A percentile compares a stretch with the other conserved stretches of the same genome.
These are phyloP conservation scores for Leptodirus hochenwartii DNA, from an alignment of 2,888 invertebrate species.

Conservation along the genomic window DNA sequence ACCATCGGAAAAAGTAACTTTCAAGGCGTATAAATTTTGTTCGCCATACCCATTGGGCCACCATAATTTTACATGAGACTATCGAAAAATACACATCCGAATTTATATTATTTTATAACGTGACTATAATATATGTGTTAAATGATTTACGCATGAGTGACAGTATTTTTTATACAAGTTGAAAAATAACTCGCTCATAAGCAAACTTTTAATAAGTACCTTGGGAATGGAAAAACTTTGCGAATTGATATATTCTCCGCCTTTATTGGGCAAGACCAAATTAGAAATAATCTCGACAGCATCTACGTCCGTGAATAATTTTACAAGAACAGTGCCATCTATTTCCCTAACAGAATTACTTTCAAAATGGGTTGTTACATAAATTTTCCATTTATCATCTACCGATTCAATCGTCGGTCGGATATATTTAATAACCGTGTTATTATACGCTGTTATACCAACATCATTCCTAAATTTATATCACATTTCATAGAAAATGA, in stretches of 20 bases:
- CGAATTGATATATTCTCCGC: too few relatives aligned
- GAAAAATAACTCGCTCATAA: too few relatives aligned
- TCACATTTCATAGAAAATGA: not conserved
- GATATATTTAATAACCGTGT: slow-evolving; percentile 42
- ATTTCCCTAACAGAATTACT: slow-evolving; percentile 13
- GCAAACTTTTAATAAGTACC: too few relatives aligned
- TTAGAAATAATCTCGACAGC: slow-evolving; percentile 11
- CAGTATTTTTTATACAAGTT: too few relatives aligned
- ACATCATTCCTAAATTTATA: slow-evolving; percentile 40
- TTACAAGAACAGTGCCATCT: slow-evolving; percentile 14
- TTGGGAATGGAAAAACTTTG: too few relatives aligned
- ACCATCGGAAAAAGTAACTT: slow-evolving; percentile 30
- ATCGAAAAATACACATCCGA: slow-evolving; percentile 11
- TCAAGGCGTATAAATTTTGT: slow-evolving; percentile 56
- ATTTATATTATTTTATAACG: too few relatives aligned
- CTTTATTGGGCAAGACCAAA: too few relatives aligned
- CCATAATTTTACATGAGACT: slow-evolving; percentile 49
- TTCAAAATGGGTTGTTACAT: slow-evolving; percentile 26
- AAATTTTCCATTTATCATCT: slow-evolving; percentile 9
- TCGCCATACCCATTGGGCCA: slow-evolving; percentile 91
- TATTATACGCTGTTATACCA: slow-evolving; percentile 43
- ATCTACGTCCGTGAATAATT: slow-evolving; percentile 13
- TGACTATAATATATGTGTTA: too few relatives aligned
- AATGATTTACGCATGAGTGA: too few relatives aligned
- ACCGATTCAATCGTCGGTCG: slow-evolving; percentile 19